Evolutionary conservation across 1,140 invertebrate genomes (phyloP).

Genomic region (Whitmania pigra): DNA sequence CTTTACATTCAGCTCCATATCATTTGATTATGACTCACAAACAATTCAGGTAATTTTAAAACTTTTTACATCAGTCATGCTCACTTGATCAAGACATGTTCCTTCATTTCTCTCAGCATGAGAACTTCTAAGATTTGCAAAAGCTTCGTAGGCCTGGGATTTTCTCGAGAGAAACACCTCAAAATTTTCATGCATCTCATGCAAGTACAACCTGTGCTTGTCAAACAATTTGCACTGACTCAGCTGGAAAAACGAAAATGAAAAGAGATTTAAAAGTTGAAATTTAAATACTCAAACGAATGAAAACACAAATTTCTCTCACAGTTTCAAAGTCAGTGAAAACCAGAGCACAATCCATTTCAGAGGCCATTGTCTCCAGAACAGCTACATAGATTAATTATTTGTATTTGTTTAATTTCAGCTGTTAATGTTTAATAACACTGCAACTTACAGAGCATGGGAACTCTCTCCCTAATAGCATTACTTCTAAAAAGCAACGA

Average conservation of each 20-base stretch:
- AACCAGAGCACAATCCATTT: conserved; percentile 44
- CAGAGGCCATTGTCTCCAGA: conserved; percentile 47
- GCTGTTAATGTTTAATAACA: background rate
- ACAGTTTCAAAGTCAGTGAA: conserved; percentile 50
- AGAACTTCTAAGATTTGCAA: conserved; percentile 1
- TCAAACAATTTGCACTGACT: background rate
- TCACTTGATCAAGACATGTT: background rate
- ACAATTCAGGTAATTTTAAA: too few species aligned
- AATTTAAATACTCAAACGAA: background rate
- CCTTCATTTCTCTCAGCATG: background rate
- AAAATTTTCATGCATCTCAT: background rate
- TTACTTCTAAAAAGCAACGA: background rate
- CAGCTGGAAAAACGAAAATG: background rate
- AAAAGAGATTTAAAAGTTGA: background rate
- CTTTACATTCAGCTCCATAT: background rate
- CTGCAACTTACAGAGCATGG: background rate
- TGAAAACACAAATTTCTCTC: conserved; percentile 25
- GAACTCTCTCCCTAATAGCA: background rate
- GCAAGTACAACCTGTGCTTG: background rate
- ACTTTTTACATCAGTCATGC: too few species aligned
- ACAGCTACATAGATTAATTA: conserved; percentile 30
- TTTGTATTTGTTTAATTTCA: background rate
- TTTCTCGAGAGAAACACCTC: background rate
- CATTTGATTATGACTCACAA: too few species aligned
- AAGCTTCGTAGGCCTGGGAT: conserved; percentile 5